phyloP scores from a whole-genome alignment of 1,140 invertebrate genomes.

The Eurosta solidaginis region DNA sequence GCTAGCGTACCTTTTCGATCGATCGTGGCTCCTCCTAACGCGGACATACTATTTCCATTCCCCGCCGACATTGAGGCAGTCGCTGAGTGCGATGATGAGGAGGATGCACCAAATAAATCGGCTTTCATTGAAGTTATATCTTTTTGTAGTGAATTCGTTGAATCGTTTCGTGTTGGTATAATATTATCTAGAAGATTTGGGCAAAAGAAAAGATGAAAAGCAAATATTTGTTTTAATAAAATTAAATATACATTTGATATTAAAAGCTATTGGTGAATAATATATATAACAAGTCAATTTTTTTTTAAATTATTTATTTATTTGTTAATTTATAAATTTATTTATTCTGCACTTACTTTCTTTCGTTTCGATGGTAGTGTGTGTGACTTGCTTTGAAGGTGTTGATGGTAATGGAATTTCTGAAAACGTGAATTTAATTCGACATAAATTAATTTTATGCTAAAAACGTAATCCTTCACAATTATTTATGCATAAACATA shows the following conservation, averaged over 20 bases:
- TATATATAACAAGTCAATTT: no score
- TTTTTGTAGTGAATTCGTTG: slow-evolving; percentile 54
- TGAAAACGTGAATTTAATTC: slow-evolving; percentile 34
- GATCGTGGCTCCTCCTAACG: slow-evolving; percentile 40
- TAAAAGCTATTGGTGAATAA: background rate
- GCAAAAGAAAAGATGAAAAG: background rate
- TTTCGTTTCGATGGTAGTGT: slow-evolving; percentile 57
- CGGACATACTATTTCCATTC: slow-evolving; percentile 49
- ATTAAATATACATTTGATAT: no score
- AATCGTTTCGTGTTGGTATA: slow-evolving; percentile 56
- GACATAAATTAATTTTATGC: no score
- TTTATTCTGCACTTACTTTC: slow-evolving; percentile 56
- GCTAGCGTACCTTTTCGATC: slow-evolving; percentile 54
- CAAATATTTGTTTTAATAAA: background rate
- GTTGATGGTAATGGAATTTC: slow-evolving; percentile 60
- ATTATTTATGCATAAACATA: no score
- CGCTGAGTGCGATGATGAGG: slow-evolving; percentile 42
- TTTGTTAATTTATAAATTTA: background rate
- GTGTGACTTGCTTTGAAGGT: slow-evolving; percentile 58
- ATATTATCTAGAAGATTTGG: slow-evolving; percentile 45
- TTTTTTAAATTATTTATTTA: background rate
- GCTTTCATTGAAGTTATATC: slow-evolving; percentile 55
- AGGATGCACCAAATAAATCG: slow-evolving; percentile 41
- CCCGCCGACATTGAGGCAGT: slow-evolving; percentile 44
- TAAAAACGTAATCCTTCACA: no score